Evolutionary conservation across 2,888 invertebrate species (phyloP), one percentile per base, ranked within the genome.

Genomic region (Tupiocoris notatus): DNA sequence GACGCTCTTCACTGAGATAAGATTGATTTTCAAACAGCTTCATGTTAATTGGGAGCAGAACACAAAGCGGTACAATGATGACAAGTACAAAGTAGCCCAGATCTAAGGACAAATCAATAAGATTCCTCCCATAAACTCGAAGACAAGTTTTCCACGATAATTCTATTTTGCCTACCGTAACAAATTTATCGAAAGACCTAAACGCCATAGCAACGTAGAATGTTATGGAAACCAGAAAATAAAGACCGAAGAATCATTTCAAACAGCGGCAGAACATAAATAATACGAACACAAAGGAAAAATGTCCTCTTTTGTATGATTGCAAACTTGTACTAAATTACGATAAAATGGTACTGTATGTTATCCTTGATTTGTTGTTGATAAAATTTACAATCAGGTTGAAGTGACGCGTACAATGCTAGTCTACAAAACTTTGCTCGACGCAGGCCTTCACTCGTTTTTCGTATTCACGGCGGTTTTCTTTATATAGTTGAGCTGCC

Each of bases 361-460:
- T 61, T 57, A 63, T 39, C 12, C 6, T 62, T 62, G 22, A 73
- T 62, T 73, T 73, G 25, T 24, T 20, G 25, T 24, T 20, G 58
- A 59, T 59, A 70, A 77, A 77, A 66, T 71, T 64, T 77, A 78
- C 77, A 78, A 78, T 71, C 71, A 65, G 75, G 62, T 21, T 62
- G 73, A 75, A 75, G 64, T 23, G 58, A 75, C 64, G 58, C 58
- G 58, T 64, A 54, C 57, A 75, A 20, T 64, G 79, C 79, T 94
- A 95, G 89, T 95, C 95, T 87, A 94, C 93, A 92, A 98, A 98
- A 87, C 96, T 97, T 87, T 98, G 97, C 89, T 99, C 98, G 84
- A 99, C 98, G 86, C 98, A 96, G 84, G 96, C 96, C 89, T 96
- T 96, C 84, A 99, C 98, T 88, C 96, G 91, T 88, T 98, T 98